A percentile compares a stretch with the other conserved stretches of the same genome.
Evolutionary conservation across 1,140 invertebrate species (phyloP).

Genomic region (Scaptomyza pallida): DNA sequence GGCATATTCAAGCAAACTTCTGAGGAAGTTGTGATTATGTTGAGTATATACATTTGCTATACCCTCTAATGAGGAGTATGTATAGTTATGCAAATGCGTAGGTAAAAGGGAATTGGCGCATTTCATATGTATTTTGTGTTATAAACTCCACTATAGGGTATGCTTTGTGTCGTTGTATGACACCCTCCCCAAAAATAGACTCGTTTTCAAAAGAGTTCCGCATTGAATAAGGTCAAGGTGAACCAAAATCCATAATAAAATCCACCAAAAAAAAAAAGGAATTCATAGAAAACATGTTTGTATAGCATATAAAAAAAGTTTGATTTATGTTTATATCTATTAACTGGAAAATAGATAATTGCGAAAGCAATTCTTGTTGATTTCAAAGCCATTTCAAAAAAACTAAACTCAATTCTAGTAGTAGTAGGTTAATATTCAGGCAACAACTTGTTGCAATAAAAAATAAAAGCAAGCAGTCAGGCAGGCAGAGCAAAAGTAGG

Average conservation of each 20-base stretch:
- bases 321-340: neutral
- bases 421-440: constrained; percentile 28
- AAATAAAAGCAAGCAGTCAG: no score
- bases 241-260: neutral
- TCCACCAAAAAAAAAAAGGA: neutral
- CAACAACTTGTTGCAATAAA: constrained; percentile 4
- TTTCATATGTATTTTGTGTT: no score
- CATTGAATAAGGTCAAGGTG: neutral
- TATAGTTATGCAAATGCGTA: neutral
- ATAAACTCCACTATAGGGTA: no score
- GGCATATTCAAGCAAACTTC: no score
- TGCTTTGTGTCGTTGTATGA: neutral
- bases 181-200: neutral
- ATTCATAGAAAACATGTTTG: no score
- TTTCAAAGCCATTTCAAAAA: no score
- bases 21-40: constrained; percentile 37
- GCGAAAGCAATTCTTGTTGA: neutral
- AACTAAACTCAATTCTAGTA: constrained; percentile 7
- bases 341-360: neutral
- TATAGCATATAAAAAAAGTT: no score
- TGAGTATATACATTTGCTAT: neutral
- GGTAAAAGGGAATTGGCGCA: no score
- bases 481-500: no score
- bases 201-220: neutral
- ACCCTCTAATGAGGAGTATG: neutral